Evolutionary conservation across 2,797 vertebrate genomes (phyloP), one percentile per base, ranked within the genome.

Genomic region (Podargus strigoides): DNA sequence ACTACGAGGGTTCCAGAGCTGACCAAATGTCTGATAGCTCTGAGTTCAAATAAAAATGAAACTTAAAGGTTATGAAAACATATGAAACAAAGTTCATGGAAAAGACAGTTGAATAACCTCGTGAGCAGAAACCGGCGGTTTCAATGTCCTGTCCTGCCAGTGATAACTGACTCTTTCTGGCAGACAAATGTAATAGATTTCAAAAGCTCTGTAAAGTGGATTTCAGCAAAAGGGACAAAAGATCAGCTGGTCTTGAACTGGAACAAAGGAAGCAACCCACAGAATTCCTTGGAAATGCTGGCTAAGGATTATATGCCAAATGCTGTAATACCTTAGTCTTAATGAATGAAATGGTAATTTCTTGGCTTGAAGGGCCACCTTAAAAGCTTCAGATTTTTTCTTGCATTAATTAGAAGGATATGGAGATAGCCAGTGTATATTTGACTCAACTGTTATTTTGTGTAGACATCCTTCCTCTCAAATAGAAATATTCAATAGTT

Each of bases 381-480:
- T 76, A 56, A 79, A 85, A 55, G 8, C 20, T 63, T 84, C 13
- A 2, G 49, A n/a, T 75, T 59, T 37, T 2, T 69, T 87, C 36
- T 44, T 89, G 32, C 24, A 15, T 68, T 78, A 52, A 47, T 72
- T 63, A 81, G 77, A 50, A 53, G 44, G 55, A 32, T 22, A 47
- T 47, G 0, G 0, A 77, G 44, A 62, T 53, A 46, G 46, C n/a
- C 18, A 21, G 7, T 9, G 7, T n/a, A 3, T 20, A 16, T 68
- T 80, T 72, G 50, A 78, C 36, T 86, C 32, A 32, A 74, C 6
- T 21, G 21, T 11, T 47, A 6, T 12, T 72, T 91, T 44, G 30
- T 59, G 28, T 37, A 55, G 42, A 59, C 5, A 37, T 5, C 1
- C 7, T 79, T 85, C 8, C 23, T 87, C 90, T 90, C 4, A 3